These are phyloP conservation scores for Bergia puertoricense DNA, from an alignment of 92 coral and sea anemone species.

Conservation along the genomic window DNA sequence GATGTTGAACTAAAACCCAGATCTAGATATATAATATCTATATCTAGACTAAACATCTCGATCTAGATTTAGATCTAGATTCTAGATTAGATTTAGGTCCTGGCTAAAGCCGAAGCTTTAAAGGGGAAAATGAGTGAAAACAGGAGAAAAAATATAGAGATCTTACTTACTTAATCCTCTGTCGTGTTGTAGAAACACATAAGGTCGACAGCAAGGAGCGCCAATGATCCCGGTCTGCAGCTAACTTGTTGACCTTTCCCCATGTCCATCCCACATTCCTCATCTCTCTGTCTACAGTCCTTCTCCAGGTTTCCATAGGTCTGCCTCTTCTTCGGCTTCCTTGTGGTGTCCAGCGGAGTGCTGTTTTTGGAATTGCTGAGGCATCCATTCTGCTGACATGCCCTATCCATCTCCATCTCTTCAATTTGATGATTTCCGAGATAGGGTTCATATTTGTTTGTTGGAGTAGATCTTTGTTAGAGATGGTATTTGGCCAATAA, in stretches of 20 bases:
- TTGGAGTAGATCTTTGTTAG: not conserved
- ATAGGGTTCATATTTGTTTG: not conserved
- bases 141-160: too few species aligned
- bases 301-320: constrained; percentile 16
- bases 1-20: too few species aligned
- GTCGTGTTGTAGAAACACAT: constrained; percentile 17
- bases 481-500: constrained; percentile 39
- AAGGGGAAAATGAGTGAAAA: too few species aligned
- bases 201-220: constrained; percentile 24
- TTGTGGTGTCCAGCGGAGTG: constrained; percentile 22
- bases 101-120: too few species aligned
- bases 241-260: constrained; percentile 18
- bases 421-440: not conserved
- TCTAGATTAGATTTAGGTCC: too few species aligned
- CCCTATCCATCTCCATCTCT: constrained; percentile 37
- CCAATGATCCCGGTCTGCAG: constrained; percentile 16
- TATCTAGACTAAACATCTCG: too few species aligned
- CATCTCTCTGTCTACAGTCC: constrained; percentile 2
- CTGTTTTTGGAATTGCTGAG: constrained; percentile 12
- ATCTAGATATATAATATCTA: too few species aligned
- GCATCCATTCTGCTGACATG: constrained; percentile 19
- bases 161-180: constrained; percentile 17
- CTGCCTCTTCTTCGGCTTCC: constrained; percentile 18
- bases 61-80: too few species aligned
- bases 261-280: constrained; percentile 17